A percentile compares a stretch with the other conserved stretches of the same genome.
These are phyloP conservation scores for Epirrhoe alternata DNA, from an alignment of 2,888 invertebrate species.

Conservation along the genomic window DNA sequence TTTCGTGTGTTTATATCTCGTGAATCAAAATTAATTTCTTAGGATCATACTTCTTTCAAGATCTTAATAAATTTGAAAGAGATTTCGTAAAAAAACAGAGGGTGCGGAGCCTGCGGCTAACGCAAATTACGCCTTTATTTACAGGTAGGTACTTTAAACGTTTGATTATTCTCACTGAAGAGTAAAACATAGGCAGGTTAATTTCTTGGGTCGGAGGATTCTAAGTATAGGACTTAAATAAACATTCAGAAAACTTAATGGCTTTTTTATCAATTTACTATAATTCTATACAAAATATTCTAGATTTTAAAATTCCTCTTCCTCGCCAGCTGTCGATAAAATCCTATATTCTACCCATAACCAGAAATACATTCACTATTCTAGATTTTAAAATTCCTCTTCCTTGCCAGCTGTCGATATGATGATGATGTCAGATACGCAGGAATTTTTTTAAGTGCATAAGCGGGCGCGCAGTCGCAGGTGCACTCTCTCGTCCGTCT, in stretches of 20 bases:
- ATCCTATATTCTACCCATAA: conserved; percentile 14
- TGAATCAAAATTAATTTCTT: conserved; percentile 79
- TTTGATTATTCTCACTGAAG: conserved; percentile 19
- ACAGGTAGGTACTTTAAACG: conserved; percentile 59
- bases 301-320: conserved; percentile 44
- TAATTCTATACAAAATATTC: background rate
- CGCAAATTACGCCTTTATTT: conserved; percentile 82
- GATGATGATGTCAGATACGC: no score
- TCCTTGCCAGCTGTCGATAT: conserved; percentile 58
- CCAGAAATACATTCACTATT: no score
- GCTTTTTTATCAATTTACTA: conserved; percentile 28
- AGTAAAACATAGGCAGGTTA: conserved; percentile 33
- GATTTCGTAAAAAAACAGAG: conserved; percentile 77
- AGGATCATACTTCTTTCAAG: conserved; percentile 80
- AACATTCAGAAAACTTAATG: conserved; percentile 27
- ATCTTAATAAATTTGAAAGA: conserved; percentile 80
- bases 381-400: conserved; percentile 48
- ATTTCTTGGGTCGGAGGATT: conserved; percentile 26
- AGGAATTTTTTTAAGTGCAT: no score
- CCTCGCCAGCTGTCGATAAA: conserved; percentile 53
- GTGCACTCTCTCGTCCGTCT: no score
- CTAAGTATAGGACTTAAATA: conserved; percentile 14
- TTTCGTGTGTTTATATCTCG: conserved; percentile 72
- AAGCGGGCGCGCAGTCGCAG: no score
- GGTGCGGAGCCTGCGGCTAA: conserved; percentile 73